Conservation (phyloP, 2,888 invertebrate species). For the Dinocampus coccinellae region DNA sequence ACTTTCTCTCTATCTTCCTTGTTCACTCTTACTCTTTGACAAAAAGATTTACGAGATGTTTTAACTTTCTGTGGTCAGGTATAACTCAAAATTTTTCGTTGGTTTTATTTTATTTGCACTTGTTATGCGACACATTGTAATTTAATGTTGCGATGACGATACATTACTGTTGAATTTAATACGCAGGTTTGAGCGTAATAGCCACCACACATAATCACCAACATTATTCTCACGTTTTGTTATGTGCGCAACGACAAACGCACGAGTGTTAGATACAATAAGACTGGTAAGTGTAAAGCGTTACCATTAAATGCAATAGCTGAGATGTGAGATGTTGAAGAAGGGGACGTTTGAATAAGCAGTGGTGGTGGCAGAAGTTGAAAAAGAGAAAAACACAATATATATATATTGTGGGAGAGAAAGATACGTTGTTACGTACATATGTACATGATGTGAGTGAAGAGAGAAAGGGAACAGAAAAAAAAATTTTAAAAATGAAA, state of each 20-base stretch:
- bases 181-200: conserved; percentile 32
- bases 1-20: not conserved
- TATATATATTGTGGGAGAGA: not conserved
- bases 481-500: not conserved
- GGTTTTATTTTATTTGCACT: conserved; percentile 23
- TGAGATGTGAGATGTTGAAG: not conserved
- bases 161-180: conserved; percentile 30
- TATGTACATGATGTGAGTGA: conserved; percentile 31
- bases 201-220: conserved; percentile 38
- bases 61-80: conserved; percentile 35
- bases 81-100: not conserved
- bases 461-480: conserved; percentile 20
- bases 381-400: not conserved
- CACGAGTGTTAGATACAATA: conserved; percentile 37
- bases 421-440: not conserved
- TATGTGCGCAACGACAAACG: conserved; percentile 32
- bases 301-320: not conserved
- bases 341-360: not conserved
- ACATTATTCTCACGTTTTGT: conserved; percentile 35
- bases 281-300: not conserved
- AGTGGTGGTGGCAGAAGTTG: not conserved
- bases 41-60: conserved; percentile 18
- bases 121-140: conserved; percentile 30
- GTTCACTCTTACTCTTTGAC: conserved; percentile 20
- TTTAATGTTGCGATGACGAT: conserved; percentile 18